A percentile compares a stretch with the other conserved stretches of the same genome.
Conservation (phyloP, 2,888 invertebrate species). For the Taphrorychus bicolor region DNA sequence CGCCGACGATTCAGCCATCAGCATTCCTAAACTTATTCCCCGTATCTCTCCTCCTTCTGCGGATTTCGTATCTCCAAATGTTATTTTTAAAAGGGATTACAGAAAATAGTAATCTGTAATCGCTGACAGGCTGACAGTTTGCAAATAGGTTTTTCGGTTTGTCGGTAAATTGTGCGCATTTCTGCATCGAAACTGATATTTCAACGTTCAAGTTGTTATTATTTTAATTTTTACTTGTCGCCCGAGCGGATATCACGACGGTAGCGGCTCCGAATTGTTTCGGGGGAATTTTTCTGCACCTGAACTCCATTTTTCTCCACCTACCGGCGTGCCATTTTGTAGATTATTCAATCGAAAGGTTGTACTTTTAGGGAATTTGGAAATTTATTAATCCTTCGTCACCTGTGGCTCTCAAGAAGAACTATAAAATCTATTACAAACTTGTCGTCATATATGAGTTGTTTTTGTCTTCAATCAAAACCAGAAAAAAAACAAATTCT, state of each 20-base stretch:
- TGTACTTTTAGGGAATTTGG: neutral
- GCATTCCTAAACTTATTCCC: neutral
- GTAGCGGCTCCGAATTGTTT: neutral
- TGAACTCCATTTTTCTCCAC: neutral
- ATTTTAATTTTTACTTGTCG: slow-evolving; percentile 25
- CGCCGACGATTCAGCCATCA: neutral
- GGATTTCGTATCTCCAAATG: slow-evolving; percentile 2
- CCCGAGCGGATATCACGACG: neutral
- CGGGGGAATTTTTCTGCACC: neutral
- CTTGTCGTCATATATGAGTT: too few species aligned
- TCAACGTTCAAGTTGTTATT: slow-evolving; percentile 12
- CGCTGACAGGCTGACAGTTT: slow-evolving; percentile 12
- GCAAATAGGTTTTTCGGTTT: slow-evolving; percentile 17
- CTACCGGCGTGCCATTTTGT: neutral
- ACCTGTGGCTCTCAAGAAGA: too few species aligned
- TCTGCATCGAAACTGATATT: slow-evolving; percentile 8
- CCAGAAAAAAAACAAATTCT: too few species aligned
- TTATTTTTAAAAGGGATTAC: slow-evolving; percentile 7
- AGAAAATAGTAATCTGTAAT: slow-evolving; percentile 20
- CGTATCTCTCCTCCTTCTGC: neutral
- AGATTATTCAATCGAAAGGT: neutral
- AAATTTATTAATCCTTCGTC: too few species aligned
- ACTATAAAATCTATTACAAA: too few species aligned
- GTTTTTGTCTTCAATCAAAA: too few species aligned
- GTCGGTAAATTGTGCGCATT: slow-evolving; percentile 16